Base-by-base conservation (phyloP, 2,797 vertebrate species). In the Crenuchus spilurus region DNA sequence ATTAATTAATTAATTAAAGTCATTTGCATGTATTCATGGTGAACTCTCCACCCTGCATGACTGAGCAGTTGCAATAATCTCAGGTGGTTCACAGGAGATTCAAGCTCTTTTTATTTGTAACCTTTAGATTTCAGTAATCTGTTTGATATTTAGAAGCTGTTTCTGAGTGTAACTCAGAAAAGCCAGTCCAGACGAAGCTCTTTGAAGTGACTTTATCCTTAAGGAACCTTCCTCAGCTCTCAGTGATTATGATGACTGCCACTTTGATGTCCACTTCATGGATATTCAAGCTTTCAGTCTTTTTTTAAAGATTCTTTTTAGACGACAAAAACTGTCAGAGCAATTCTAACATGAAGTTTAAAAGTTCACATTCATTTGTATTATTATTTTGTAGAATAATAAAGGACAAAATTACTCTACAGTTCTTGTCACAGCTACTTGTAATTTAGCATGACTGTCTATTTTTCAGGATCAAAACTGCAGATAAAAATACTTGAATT, bases 201-300 rank as follows among this genome's bases (percentile, higher is more conserved):
- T 58, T 58, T 58, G 55, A 58, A 58, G 55, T 35, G 31, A 37
- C 6, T 58, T 11, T 37, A 31, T 58, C 30, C 31, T 35, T 37
- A 58, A 35, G 55, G 55, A 58, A 58, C n/a, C 31, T 22, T 37
- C 3, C 55, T 22, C n/a, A 58, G 30, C 31, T 58, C 55, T 58
- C 55, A 8, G 16, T 58, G 55, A 58, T 58, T 18, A 37, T 20
- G 54, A 22, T 18, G 54, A n/a, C 55, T 33, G 31, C 30, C 31
- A 35, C 55, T 20, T 35, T 58, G 30, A 58, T 35, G 31, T 37
- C 55, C 55, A 35, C 31, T 58, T 35, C 31, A 35, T 20, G 55
- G 55, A 58, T 58, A 37, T 20, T 58, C 30, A 58, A n/a, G 55
- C n/a, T 58, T 9, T 22, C 30, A 55, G 52, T 31, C 52, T 31